Percentiles rank a stretch among this genome's conserved stretches.
These are phyloP conservation scores for Idaea dimidiata DNA, from an alignment of 2,888 invertebrate genomes.

Conservation along the genomic window DNA sequence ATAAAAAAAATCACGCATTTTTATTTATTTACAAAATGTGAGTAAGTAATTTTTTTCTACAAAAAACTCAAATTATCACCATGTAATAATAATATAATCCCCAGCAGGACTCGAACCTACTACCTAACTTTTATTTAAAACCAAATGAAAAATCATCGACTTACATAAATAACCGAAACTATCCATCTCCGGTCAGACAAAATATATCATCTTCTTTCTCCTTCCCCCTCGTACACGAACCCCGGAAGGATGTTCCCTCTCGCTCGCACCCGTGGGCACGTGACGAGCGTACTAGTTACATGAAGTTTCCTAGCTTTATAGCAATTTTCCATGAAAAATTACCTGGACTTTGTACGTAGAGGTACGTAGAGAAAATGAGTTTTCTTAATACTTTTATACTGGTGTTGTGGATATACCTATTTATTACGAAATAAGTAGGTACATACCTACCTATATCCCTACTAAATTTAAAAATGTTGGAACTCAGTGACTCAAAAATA, in stretches of 20 bases:
- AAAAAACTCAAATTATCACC: no score
- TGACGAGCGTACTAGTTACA: conserved; percentile 61
- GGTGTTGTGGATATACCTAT: no score
- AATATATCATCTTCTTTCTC: conserved; percentile 26
- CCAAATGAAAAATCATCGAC: conserved; percentile 20
- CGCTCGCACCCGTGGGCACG: conserved; percentile 45
- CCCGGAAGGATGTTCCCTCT: conserved; percentile 11
- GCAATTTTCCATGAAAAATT: conserved; percentile 68
- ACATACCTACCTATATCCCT: no score
- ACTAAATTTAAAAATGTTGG: no score
- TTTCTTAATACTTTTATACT: conserved; percentile 19
- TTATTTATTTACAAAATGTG: no score
- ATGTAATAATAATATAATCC: no score
- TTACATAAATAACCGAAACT: conserved; percentile 42
- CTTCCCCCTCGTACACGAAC: conserved; percentile 30
- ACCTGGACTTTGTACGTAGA: conserved; percentile 44
- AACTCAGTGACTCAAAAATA: no score
- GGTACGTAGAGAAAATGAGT: conserved; percentile 11
- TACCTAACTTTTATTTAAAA: conserved; percentile 6
- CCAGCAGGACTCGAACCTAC: no score
- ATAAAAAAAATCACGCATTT: no score
- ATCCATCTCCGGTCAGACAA: conserved; percentile 37
- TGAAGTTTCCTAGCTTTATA: conserved; percentile 59
- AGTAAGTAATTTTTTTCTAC: no score
- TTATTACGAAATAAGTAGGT: no score